Base-by-base conservation (phyloP, 2,797 vertebrate species). In the Myripristis jacobus region DNA sequence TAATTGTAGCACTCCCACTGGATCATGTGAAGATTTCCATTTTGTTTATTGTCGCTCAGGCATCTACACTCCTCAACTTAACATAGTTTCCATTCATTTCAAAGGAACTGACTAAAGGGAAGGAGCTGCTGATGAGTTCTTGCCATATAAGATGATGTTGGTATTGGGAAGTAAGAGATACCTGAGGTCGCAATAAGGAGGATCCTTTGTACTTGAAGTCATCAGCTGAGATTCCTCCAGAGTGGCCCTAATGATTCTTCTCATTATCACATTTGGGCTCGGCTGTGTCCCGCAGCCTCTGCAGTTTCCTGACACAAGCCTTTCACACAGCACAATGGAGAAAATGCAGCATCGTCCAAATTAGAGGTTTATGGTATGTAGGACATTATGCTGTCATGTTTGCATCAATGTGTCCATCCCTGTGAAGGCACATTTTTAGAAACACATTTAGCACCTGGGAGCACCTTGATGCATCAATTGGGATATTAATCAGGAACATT, bases 181-280 rank as follows among this genome's bases (percentile, higher is more conserved):
- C 74, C 74, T 70, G 79, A 4, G 29, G 29, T 31, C 4, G 8
- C 8, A 80, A 70, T 70, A 66, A 51, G 73, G 50, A 72, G 65
- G 48, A 70, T 62, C 43, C 15, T 59, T 48, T 8, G 19, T 64
- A 13, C 68, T 75, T 41, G 48, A 24, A 70, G 64, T 48, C 53
- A 70, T 77, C 75, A 75, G 56, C 72, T n/a, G 25, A 70, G 73
- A 74, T 69, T 55, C 52, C 72, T 74, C 65, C 64, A 15, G 68
- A 81, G 75, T 44, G 13, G 12, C 36, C 44, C 69, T 75, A 72
- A 79, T 77, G 74, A 81, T 63, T 72, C 66, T 10, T 29, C 58
- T 67, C 74, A 80, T 80, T 68, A 52, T 63, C 50, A 18, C 34
- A 31, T 18, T 29, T 15, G 61, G 48, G 8, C 66, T 76, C 67